Evolutionary conservation across 2,113 vertebrate species (phyloP).

Genomic region (Erythrocercus mccallii): DNA sequence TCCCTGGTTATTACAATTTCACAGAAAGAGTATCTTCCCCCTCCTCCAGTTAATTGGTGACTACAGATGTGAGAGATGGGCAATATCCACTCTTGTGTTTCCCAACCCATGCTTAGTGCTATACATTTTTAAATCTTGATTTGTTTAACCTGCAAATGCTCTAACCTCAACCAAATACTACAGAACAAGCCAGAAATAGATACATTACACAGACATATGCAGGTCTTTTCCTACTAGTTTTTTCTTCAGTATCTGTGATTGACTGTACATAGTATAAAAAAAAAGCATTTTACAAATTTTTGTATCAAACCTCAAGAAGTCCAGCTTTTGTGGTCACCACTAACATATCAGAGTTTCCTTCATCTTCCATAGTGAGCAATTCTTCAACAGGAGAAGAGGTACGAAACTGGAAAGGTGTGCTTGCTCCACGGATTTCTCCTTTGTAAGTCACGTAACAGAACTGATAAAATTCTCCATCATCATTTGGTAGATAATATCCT

Average conservation of each 20-base stretch:
- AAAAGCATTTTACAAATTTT: not conserved
- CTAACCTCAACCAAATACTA: not conserved
- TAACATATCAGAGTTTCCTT: conserved; percentile 95
- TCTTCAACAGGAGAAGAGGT: conserved; percentile 90
- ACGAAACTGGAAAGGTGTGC: conserved; percentile 97
- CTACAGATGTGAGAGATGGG: not conserved
- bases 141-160: not conserved
- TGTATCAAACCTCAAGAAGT: conserved; percentile 88
- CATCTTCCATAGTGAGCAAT: conserved; percentile 95
- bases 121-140: not conserved
- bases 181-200: not conserved
- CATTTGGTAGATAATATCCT: conserved; percentile 97
- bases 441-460: conserved; percentile 98
- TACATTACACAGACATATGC: not conserved
- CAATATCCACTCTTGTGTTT: not conserved
- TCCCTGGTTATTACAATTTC: not conserved
- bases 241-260: not conserved
- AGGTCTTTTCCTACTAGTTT: not conserved
- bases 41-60: not conserved
- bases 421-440: conserved; percentile 97
- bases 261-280: not conserved
- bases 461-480: conserved; percentile 98
- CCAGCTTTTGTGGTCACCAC: conserved; percentile 97
- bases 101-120: not conserved
- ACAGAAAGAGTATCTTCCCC: not conserved